Evolutionary conservation across 2,113 vertebrate genomes (phyloP).

Genomic region (Lucifuga dentata): DNA sequence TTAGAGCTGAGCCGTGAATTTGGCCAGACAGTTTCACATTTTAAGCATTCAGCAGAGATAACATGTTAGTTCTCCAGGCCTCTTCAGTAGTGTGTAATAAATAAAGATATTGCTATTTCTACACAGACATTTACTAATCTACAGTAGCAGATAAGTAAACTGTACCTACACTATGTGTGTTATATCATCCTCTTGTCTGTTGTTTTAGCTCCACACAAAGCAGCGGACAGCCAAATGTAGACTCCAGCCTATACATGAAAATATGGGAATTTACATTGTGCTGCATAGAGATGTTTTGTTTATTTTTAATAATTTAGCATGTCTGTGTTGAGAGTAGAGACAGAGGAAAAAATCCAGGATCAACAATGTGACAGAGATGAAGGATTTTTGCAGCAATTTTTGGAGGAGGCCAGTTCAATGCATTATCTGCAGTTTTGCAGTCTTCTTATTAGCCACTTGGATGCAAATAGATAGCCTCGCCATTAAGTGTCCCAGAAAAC

Average conservation of each 20-base stretch:
- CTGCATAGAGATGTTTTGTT: constrained; percentile 4
- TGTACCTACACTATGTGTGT: constrained; percentile 43
- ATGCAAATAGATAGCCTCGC: too few relatives aligned
- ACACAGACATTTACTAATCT: not conserved
- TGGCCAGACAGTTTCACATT: constrained; percentile 45
- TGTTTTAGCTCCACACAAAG: constrained; percentile 53
- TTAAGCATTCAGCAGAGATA: not conserved
- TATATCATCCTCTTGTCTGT: constrained; percentile 66
- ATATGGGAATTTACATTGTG: not conserved
- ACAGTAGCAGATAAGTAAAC: constrained; percentile 36
- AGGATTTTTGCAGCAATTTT: too few relatives aligned
- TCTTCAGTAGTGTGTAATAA: constrained; percentile 19
- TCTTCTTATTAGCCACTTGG: too few relatives aligned
- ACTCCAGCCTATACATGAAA: not conserved
- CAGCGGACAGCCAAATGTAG: constrained; percentile 34
- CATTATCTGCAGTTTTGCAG: too few relatives aligned
- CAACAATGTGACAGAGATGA: too few relatives aligned
- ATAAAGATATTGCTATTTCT: not conserved
- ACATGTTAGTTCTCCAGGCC: constrained; percentile 12
- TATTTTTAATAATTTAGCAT: too few relatives aligned
- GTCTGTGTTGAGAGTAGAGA: too few relatives aligned
- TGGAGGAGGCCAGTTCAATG: too few relatives aligned
- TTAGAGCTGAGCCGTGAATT: constrained; percentile 9
- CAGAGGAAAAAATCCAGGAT: too few relatives aligned
- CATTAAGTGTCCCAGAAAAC: too few relatives aligned